Evolutionary conservation across 2,113 vertebrate species (phyloP).

Genomic region (Bubo scandiacus): DNA sequence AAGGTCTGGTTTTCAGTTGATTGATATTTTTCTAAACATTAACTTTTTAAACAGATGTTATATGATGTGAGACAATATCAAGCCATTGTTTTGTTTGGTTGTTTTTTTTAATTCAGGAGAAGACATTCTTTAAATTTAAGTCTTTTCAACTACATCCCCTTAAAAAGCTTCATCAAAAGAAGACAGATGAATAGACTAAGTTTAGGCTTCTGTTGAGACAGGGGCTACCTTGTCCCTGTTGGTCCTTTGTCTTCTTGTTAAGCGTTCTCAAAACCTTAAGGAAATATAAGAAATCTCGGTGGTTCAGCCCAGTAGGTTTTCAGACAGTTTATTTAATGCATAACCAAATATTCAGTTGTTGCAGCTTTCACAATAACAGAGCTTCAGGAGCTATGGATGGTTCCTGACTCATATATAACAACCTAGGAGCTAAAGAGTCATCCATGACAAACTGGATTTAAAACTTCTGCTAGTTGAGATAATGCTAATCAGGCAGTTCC

Average conservation of each 20-base stretch:
- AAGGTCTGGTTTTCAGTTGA: neutral
- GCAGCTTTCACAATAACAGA: neutral
- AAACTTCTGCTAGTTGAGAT: neutral
- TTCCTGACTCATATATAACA: neutral
- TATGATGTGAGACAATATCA: neutral
- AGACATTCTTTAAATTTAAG: neutral
- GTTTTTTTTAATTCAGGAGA: neutral
- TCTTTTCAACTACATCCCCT: neutral
- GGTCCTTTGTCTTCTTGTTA: too few species aligned
- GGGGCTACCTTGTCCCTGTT: neutral
- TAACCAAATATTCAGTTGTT: neutral
- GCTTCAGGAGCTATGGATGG: neutral
- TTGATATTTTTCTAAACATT: neutral
- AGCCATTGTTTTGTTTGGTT: neutral
- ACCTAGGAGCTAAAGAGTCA: neutral
- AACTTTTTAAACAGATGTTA: neutral
- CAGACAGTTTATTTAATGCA: neutral
- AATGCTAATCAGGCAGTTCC: neutral
- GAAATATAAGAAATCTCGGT: neutral
- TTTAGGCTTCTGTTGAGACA: neutral
- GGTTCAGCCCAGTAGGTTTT: neutral
- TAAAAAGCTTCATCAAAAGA: neutral
- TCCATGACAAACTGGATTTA: neutral
- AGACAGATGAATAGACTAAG: neutral
- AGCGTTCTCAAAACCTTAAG: neutral